Percentiles rank a stretch among this genome's conserved stretches.
These are phyloP conservation scores for Lepus townsendii DNA, from an alignment of 2,797 vertebrate species.

Conservation along the genomic window DNA sequence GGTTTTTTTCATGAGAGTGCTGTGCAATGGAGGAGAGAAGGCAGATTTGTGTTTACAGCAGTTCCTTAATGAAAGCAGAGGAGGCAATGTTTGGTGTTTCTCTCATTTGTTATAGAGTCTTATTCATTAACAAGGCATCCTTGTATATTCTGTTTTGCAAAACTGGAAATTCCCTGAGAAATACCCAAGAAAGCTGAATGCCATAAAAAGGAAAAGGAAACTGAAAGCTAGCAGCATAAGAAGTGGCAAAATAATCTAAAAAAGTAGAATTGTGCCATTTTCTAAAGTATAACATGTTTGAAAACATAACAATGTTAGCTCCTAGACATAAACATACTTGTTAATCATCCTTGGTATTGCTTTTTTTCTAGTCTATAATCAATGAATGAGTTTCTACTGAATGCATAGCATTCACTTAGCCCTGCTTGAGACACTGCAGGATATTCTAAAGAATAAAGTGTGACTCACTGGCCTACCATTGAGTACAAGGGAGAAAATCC, in stretches of 20 bases:
- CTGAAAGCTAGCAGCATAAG: background rate
- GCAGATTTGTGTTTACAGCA: background rate
- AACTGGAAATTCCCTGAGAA: constrained; percentile 81
- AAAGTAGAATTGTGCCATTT: background rate
- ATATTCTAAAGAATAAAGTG: background rate
- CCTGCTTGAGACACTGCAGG: background rate
- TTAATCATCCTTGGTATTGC: background rate
- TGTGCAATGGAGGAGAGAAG: background rate
- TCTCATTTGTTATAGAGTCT: constrained; percentile 29
- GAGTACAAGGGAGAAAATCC: constrained; percentile 29
- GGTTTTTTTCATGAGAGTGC: background rate
- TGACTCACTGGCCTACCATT: background rate
- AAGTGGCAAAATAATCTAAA: background rate
- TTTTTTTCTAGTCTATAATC: constrained; percentile 8
- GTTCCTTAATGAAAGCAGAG: background rate
- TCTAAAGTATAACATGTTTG: background rate
- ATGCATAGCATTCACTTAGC: background rate
- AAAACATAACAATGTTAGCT: background rate
- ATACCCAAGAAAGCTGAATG: constrained; percentile 25
- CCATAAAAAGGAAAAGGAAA: constrained; percentile 61
- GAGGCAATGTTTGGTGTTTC: background rate
- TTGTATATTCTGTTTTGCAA: constrained; percentile 48
- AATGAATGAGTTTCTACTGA: background rate
- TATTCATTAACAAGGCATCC: constrained; percentile 20
- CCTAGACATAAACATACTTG: background rate